Conservation (phyloP, 2,113 vertebrate species). For the Pimephales promelas region DNA sequence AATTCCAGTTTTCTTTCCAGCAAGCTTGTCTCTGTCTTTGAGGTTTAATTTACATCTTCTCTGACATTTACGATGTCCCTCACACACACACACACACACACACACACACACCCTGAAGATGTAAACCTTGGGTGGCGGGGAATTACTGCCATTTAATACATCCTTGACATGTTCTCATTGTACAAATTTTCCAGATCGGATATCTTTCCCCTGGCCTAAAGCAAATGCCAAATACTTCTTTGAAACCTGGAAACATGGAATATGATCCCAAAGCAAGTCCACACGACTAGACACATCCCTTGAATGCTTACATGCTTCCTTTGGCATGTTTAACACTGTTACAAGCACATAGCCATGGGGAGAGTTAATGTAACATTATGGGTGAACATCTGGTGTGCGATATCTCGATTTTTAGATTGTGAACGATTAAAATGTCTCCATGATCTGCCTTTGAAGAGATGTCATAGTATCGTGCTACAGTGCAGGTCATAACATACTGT, state of each 20-base stretch:
- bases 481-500: too few relatives aligned
- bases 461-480: too few relatives aligned
- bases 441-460: too few relatives aligned
- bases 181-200: neutral
- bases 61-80: constrained; percentile 44
- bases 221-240: neutral
- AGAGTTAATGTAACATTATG: neutral
- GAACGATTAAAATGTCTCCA: too few relatives aligned
- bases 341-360: neutral
- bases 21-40: constrained; percentile 18
- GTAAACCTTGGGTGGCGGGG: neutral
- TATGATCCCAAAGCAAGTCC: neutral
- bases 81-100: neutral
- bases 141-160: constrained; percentile 11
- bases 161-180: neutral
- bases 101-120: neutral
- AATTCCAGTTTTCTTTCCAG: neutral
- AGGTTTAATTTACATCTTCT: constrained; percentile 54
- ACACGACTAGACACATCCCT: neutral
- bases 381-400: neutral
- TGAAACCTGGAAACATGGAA: constrained; percentile 6
- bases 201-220: neutral
- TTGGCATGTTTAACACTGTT: neutral
- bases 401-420: too few relatives aligned
- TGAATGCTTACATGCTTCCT: neutral